Evolutionary conservation across 2,888 invertebrate species (phyloP), one percentile per base, ranked within the genome.

Genomic region (Oscheius sp.): DNA sequence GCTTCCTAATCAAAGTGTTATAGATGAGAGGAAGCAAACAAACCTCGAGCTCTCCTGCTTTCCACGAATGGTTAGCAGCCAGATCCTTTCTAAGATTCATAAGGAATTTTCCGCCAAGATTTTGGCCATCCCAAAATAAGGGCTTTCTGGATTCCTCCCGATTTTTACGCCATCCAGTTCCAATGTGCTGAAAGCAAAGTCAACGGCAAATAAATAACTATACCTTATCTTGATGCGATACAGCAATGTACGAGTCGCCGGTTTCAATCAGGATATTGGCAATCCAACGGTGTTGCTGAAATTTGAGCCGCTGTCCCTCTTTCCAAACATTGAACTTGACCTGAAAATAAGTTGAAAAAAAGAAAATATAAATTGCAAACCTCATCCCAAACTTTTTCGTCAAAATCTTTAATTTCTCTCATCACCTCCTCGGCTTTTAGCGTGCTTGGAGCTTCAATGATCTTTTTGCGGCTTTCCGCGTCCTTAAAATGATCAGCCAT

Each of bases 111-210:
- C 83, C 83, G 36, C 83, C 83, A 22, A 50, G 44, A 54, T 83
- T 83, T 54, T 81, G 67, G 12, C 83, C 83, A 62, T 83, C 83
- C 83, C 83, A 83, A 66, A 78, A 74, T 14, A 81, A 66, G 14
- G 83, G 75, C 44, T 79, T 76, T 49, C 64, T 70, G 26, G 81
- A 51, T 59, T 83, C 83, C 66, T 81, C 75, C 32, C 83, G 81
- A 17, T 81, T 82, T 67, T 84, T 83, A 24, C 83, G 76, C 83
- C 83, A 83, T 8, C 83, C 83, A 8, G 83, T 83, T 28, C 83
- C 83, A 41, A 80, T 72, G 12, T 49, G 59, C 82, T 82, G 45
- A 57, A 67, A 70, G 9, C 12, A 51, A 6, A 38, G 12, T 54
- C 54, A 51, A 3, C 6, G 12, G 9, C 6, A 54, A 28, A 28